Evolutionary conservation across 2,113 vertebrate genomes (phyloP).

Genomic region (Anguilla rostrata): DNA sequence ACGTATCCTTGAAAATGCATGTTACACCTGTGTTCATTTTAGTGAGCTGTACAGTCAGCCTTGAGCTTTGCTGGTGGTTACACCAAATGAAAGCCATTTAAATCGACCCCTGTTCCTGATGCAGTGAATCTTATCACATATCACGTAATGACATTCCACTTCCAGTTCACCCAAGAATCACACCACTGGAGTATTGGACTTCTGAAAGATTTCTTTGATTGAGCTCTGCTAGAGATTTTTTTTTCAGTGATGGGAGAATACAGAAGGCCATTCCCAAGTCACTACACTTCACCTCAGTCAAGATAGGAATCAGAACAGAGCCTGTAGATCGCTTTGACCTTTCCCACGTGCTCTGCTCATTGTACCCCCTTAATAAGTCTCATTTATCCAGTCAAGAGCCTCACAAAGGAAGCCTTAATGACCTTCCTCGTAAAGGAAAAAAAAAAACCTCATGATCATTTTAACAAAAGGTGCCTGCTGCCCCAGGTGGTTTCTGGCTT

Average conservation of each 20-base stretch:
- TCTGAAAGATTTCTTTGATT: not conserved
- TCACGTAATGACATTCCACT: not conserved
- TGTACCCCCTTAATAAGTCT: constrained; percentile 56
- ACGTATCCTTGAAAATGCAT: not conserved
- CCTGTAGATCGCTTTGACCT: constrained; percentile 58
- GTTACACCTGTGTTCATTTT: not conserved
- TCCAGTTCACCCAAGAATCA: not conserved
- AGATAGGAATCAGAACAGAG: constrained; percentile 38
- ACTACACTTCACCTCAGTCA: constrained; percentile 49
- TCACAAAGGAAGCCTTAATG: not conserved
- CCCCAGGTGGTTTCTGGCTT: not conserved
- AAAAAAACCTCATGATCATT: not conserved
- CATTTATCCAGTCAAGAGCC: constrained; percentile 54
- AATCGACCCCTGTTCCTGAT: not conserved
- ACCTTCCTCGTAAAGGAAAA: not conserved
- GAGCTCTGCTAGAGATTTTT: not conserved
- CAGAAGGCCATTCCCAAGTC: constrained; percentile 44
- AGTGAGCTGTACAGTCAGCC: too few relatives aligned
- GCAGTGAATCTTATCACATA: not conserved
- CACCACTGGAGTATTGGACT: not conserved
- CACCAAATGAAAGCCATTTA: not conserved
- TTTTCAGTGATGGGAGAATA: not conserved
- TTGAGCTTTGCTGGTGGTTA: too few relatives aligned
- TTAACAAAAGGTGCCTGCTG: not conserved
- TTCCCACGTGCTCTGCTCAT: constrained; percentile 51